A percentile compares a stretch with the other conserved stretches of the same genome.
Evolutionary conservation across 92 coral and sea anemone genomes (phyloP).

Genomic region (Palythoa caribaeorum): DNA sequence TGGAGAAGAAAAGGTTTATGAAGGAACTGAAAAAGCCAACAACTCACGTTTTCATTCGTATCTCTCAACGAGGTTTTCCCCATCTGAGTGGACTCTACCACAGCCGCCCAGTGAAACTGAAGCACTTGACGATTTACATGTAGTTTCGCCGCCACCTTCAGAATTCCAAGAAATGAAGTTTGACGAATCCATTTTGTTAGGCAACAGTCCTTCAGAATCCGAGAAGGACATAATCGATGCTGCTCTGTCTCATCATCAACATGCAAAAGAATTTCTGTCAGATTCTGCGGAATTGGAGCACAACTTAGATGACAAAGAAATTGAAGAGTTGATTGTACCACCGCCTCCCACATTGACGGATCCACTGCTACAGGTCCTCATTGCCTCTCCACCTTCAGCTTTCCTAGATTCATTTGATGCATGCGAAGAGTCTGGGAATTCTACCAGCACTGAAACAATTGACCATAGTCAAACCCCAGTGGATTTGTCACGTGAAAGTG

Average conservation of each 20-base stretch:
- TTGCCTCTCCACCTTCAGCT: slow-evolving; percentile 42
- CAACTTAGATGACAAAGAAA: slow-evolving; percentile 53
- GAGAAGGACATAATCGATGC: background rate
- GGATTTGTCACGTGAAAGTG: slow-evolving; percentile 26
- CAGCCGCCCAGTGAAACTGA: slow-evolving; percentile 77
- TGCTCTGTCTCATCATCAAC: slow-evolving; percentile 16
- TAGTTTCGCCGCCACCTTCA: slow-evolving; percentile 80
- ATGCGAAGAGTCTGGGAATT: slow-evolving; percentile 4
- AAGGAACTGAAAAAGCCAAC: background rate
- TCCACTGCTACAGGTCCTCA: slow-evolving; percentile 23
- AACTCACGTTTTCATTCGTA: slow-evolving; percentile 10
- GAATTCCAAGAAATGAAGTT: slow-evolving; percentile 35
- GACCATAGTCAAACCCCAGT: background rate
- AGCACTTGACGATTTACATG: slow-evolving; percentile 68
- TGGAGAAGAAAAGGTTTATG: background rate
- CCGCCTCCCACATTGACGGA: slow-evolving; percentile 72
- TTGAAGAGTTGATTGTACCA: slow-evolving; percentile 72
- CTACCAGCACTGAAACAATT: background rate
- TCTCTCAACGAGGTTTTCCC: slow-evolving; percentile 54
- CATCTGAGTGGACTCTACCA: slow-evolving; percentile 80
- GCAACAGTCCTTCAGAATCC: slow-evolving; percentile 17
- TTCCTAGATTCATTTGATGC: slow-evolving; percentile 8
- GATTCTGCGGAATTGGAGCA: slow-evolving; percentile 48
- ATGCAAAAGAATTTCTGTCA: background rate
- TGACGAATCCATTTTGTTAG: background rate